These are phyloP conservation scores for Lipophrys pholis DNA, from an alignment of 2,113 vertebrate species.

Conservation along the genomic window DNA sequence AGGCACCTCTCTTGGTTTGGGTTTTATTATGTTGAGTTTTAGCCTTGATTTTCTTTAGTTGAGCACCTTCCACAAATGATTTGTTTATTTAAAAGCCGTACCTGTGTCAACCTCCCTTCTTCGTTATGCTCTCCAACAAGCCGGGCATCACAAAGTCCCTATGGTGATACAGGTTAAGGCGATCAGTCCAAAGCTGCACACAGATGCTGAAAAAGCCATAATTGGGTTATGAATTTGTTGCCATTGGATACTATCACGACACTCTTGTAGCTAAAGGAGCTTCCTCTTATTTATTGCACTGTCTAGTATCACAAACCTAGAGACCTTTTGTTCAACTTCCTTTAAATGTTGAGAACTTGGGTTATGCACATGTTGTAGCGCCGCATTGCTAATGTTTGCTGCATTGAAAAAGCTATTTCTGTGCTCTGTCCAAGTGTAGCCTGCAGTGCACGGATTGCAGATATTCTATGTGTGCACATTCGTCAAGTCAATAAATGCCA, in stretches of 20 bases:
- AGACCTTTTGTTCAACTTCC: constrained; percentile 10
- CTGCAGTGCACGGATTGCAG: constrained; percentile 45
- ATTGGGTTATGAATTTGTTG: constrained; percentile 27
- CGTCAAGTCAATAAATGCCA: constrained; percentile 49
- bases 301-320: constrained; percentile 19
- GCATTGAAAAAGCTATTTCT: constrained; percentile 37
- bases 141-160: neutral
- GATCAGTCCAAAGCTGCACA: constrained; percentile 48
- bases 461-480: constrained; percentile 44
- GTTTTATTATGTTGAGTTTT: no score
- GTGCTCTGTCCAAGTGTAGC: constrained; percentile 33
- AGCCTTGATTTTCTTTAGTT: no score
- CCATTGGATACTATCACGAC: constrained; percentile 34
- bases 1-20: no score
- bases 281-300: constrained; percentile 53
- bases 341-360: constrained; percentile 36
- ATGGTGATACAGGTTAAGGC: constrained; percentile 17
- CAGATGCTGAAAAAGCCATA: constrained; percentile 55
- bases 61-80: no score
- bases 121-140: no score
- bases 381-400: constrained; percentile 48
- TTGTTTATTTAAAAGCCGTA: no score
- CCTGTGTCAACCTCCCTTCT: no score
- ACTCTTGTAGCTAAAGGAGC: constrained; percentile 39
- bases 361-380: constrained; percentile 42